A percentile compares a stretch with the other conserved stretches of the same genome.
phyloP scores from a whole-genome alignment of 2,888 invertebrate species.

The Drosophila limbata region DNA sequence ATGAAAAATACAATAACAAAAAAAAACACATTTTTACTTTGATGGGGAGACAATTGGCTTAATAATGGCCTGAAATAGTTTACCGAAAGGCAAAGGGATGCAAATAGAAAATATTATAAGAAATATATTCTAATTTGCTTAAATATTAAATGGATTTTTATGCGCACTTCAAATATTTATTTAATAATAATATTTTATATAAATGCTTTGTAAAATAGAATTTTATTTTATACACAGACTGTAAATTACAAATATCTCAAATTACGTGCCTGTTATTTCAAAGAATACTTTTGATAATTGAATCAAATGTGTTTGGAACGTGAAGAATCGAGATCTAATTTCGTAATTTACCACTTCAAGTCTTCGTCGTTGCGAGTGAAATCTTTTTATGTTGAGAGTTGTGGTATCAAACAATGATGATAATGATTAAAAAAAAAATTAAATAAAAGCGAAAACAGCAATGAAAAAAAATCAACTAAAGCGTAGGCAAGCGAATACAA shows the following conservation, averaged over 20 bases:
- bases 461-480: constrained; percentile 29
- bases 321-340: constrained; percentile 5
- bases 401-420: constrained; percentile 16
- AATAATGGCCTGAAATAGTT: constrained; percentile 18
- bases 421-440: constrained; percentile 2
- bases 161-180: no score
- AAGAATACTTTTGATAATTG: constrained; percentile 4
- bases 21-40: constrained; percentile 5
- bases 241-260: neutral
- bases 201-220: no score
- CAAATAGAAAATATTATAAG: no score
- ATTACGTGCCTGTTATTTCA: neutral
- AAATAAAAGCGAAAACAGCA: constrained; percentile 34
- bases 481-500: constrained; percentile 12
- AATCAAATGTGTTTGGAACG: constrained; percentile 3
- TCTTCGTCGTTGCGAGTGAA: neutral
- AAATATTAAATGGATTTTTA: no score
- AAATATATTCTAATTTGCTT: no score
- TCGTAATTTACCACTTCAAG: constrained; percentile 1
- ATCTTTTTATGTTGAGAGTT: neutral
- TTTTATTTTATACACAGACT: no score
- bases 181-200: no score
- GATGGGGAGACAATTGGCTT: constrained; percentile 26
- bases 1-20: constrained; percentile 10
- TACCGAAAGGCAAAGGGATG: neutral